Conservation (phyloP, 2,797 vertebrate species). For the Hemitrygon akajei region DNA sequence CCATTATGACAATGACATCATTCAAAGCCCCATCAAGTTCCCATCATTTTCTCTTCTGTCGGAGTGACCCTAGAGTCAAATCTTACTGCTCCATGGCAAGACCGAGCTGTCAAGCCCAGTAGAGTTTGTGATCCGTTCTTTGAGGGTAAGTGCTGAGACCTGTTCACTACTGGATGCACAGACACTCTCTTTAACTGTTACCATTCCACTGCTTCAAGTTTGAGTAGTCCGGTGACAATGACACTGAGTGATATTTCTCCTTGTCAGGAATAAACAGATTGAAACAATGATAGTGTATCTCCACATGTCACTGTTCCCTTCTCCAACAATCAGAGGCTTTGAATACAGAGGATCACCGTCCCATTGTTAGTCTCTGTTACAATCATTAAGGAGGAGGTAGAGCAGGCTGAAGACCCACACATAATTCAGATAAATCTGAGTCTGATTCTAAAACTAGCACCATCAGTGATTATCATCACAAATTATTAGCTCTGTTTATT, state of each 20-base stretch:
- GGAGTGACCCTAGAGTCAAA: not conserved
- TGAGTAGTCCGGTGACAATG: not conserved
- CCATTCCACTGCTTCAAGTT: no score
- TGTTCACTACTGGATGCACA: not conserved
- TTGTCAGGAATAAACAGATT: not conserved
- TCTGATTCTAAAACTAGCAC: not conserved
- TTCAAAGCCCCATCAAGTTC: not conserved
- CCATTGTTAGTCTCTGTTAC: not conserved
- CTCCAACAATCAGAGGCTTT: not conserved
- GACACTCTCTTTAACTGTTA: not conserved
- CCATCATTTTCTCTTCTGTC: constrained; percentile 14
- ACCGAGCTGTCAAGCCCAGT: no score
- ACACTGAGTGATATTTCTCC: not conserved
- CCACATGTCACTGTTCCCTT: not conserved
- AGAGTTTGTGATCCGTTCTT: not conserved
- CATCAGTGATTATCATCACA: not conserved
- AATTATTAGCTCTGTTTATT: no score
- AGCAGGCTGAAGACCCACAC: no score
- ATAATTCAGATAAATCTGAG: no score
- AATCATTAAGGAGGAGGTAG: no score
- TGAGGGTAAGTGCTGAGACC: not conserved
- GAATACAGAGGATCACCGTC: not conserved
- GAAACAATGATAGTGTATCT: not conserved
- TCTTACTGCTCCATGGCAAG: not conserved
- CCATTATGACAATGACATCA: constrained; percentile 34